phyloP scores from a whole-genome alignment of 2,113 vertebrate genomes.

The Lepus americanus region DNA sequence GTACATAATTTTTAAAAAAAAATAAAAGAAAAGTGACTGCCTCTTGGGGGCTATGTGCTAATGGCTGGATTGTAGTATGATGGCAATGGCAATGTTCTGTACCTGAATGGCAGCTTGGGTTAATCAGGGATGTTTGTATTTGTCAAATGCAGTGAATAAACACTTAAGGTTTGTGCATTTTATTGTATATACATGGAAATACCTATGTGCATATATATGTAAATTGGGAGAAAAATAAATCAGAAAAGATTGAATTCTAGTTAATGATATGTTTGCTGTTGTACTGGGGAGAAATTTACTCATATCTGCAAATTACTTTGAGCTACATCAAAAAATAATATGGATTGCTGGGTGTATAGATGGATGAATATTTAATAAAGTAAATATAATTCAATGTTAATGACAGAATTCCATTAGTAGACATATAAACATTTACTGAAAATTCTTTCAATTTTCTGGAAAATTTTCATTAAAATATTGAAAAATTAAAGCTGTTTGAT shows the following conservation, averaged over 20 bases:
- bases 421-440: background rate
- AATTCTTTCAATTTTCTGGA: background rate
- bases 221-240: background rate
- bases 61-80: background rate
- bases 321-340: background rate
- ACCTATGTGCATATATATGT: background rate
- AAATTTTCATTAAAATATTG: background rate
- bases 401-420: background rate
- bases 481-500: background rate
- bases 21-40: background rate
- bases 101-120: background rate
- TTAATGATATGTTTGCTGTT: background rate
- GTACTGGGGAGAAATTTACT: background rate
- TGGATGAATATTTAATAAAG: background rate
- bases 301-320: background rate
- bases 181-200: background rate
- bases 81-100: background rate
- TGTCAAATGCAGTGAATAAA: background rate
- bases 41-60: background rate
- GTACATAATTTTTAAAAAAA: background rate
- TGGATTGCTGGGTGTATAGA: background rate
- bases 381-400: background rate
- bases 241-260: constrained; percentile 3
- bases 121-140: background rate
- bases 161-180: background rate